Conservation (phyloP, 1,140 invertebrate genomes). For the Heliothis subflexa region DNA sequence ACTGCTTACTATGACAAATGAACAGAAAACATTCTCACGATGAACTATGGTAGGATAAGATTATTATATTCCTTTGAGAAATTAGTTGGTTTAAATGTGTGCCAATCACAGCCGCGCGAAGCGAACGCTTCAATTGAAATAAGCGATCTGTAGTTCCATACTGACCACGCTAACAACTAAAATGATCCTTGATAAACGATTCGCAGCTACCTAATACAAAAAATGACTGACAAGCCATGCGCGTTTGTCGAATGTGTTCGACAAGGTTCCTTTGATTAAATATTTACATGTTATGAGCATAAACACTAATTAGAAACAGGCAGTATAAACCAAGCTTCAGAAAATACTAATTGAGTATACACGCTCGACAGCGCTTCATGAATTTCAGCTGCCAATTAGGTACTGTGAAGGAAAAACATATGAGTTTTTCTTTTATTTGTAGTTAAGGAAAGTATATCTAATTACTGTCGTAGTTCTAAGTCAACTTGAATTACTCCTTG, state of each 20-base stretch:
- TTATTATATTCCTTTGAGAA: conserved; percentile 23
- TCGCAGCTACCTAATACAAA: conserved; percentile 46
- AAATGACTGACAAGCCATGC: conserved; percentile 45
- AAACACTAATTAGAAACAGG: conserved; percentile 11
- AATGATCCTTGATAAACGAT: conserved; percentile 54
- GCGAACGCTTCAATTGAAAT: conserved; percentile 66
- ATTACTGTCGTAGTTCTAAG: too few relatives aligned
- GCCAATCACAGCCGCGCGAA: conserved; percentile 47
- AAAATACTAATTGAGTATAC: conserved; percentile 16
- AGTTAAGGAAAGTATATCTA: too few relatives aligned
- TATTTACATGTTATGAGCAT: conserved; percentile 17
- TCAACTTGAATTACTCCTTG: too few relatives aligned
- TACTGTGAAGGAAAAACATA: too few relatives aligned
- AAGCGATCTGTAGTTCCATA: conserved; percentile 52
- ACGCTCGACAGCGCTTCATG: not conserved
- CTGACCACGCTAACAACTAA: conserved; percentile 52
- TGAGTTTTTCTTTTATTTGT: too few relatives aligned
- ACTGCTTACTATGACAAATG: conserved; percentile 2
- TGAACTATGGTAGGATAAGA: not conserved
- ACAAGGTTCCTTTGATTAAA: conserved; percentile 43
- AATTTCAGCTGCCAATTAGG: conserved; percentile 6
- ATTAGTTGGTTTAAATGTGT: conserved; percentile 28
- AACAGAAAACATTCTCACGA: conserved; percentile 34
- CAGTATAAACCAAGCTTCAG: not conserved
- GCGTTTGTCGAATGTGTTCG: conserved; percentile 38